Evolutionary conservation across 2,888 invertebrate species (phyloP).

Genomic region (Parnassius mnemosyne): DNA sequence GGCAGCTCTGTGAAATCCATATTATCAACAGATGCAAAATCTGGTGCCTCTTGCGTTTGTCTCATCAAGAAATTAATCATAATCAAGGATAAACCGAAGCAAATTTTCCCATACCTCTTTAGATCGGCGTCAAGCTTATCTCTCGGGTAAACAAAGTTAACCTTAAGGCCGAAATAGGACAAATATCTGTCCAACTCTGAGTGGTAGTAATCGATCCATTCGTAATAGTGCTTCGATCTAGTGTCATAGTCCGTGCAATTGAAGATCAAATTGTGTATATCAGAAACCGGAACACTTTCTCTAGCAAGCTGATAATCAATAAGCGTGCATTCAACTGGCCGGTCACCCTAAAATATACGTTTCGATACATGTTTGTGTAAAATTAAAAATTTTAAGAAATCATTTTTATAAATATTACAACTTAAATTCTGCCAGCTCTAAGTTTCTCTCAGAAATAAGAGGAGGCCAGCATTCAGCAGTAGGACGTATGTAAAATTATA

Average conservation of each 20-base stretch:
- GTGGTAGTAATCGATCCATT: constrained; percentile 43
- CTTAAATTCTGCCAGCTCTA: no score
- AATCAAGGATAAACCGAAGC: constrained; percentile 32
- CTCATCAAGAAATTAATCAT: constrained; percentile 32
- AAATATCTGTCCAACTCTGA: constrained; percentile 36
- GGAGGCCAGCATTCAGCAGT: no score
- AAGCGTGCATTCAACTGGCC: constrained; percentile 34
- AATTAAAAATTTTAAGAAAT: no score
- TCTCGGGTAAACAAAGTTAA: constrained; percentile 36
- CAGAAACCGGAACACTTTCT: constrained; percentile 36
- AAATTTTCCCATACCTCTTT: constrained; percentile 36
- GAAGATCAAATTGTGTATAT: constrained; percentile 41
- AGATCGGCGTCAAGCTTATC: constrained; percentile 42
- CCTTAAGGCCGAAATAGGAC: constrained; percentile 35
- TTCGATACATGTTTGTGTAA: no score
- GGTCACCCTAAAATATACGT: constrained; percentile 34
- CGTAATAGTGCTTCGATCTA: constrained; percentile 35
- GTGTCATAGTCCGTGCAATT: constrained; percentile 42
- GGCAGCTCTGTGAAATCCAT: constrained; percentile 5
- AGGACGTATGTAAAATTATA: no score
- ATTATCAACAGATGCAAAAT: constrained; percentile 25
- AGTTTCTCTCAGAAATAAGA: no score
- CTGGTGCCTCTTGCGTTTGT: constrained; percentile 35
- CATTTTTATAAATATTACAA: no score
- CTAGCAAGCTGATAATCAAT: constrained; percentile 45